These are phyloP conservation scores for Phortica magna DNA, from an alignment of 2,888 invertebrate species.

Conservation along the genomic window DNA sequence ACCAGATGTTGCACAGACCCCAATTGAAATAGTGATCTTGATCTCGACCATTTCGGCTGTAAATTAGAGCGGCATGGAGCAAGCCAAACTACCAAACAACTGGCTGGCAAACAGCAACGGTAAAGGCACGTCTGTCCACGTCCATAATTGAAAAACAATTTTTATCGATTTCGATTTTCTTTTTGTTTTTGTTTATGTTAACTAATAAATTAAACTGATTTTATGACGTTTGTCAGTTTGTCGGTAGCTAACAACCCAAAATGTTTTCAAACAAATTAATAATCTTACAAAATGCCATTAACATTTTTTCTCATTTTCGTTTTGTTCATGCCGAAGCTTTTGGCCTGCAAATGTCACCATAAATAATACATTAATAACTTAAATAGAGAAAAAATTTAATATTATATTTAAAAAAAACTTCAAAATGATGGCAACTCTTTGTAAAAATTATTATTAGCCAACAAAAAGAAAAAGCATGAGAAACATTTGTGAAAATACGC, in stretches of 20 bases:
- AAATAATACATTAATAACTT: conserved; percentile 25
- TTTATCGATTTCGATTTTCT: neutral
- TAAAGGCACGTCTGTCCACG: neutral
- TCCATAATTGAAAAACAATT: conserved; percentile 20
- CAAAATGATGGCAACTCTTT: neutral
- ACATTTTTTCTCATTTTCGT: conserved; percentile 1
- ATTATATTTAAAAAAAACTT: conserved; percentile 3
- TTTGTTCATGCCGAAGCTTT: neutral
- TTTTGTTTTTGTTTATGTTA: neutral
- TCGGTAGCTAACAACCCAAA: neutral
- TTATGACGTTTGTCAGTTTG: neutral
- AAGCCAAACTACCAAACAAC: neutral
- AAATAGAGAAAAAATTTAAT: neutral
- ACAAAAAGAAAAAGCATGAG: neutral
- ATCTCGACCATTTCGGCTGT: conserved; percentile 13
- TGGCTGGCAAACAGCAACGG: neutral
- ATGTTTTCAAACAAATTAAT: conserved; percentile 27
- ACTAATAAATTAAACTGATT: conserved; percentile 1
- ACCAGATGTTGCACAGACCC: conserved; percentile 23
- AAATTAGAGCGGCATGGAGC: conserved; percentile 4
- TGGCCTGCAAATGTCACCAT: conserved; percentile 22
- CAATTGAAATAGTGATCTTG: conserved; percentile 17
- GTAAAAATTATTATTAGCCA: conserved; percentile 22
- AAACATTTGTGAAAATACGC: neutral
- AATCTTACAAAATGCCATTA: conserved; percentile 10